Conservation (phyloP, 2,113 vertebrate species). For the Chamaetylas fuelleborni region DNA sequence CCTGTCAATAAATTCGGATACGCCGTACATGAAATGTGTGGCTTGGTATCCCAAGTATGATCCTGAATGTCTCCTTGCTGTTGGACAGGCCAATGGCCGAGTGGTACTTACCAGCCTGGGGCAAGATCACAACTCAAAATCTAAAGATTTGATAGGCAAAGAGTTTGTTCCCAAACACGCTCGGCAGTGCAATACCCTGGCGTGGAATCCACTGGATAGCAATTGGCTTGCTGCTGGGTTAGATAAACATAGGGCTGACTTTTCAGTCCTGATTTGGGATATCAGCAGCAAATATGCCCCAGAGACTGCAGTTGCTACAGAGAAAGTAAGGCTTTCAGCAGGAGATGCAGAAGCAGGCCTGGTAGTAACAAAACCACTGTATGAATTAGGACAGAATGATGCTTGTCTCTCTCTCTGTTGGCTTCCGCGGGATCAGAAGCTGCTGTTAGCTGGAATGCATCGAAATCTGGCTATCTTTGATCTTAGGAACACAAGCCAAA, state of each 20-base stretch:
- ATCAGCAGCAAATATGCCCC: constrained; percentile 93
- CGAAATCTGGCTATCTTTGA: constrained; percentile 96
- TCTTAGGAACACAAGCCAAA: constrained; percentile 95
- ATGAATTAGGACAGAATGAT: constrained; percentile 95
- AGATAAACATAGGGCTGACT: constrained; percentile 96
- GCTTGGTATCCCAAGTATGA: constrained; percentile 98
- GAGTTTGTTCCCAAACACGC: constrained; percentile 99
- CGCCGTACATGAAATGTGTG: constrained; percentile 98
- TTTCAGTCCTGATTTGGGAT: constrained; percentile 97
- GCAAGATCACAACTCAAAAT: constrained; percentile 94
- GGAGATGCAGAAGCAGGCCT: constrained; percentile 84
- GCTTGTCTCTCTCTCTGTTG: constrained; percentile 97
- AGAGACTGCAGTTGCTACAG: constrained; percentile 80
- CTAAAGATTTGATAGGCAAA: constrained; percentile 92
- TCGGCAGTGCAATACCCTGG: constrained; percentile 94
- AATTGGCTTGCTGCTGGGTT: constrained; percentile 93
- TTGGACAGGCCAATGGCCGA: constrained; percentile 96
- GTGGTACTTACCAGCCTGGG: constrained; percentile 95
- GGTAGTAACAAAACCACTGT: constrained; percentile 93
- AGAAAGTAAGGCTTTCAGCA: constrained; percentile 88
- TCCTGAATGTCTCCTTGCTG: constrained; percentile 93
- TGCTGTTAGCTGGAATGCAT: constrained; percentile 96
- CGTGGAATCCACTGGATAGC: constrained; percentile 95
- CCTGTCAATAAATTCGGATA: constrained; percentile 94
- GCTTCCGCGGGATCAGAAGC: constrained; percentile 94